Base-by-base conservation (phyloP, 2,888 invertebrate species). In the Chloromyia formosa region DNA sequence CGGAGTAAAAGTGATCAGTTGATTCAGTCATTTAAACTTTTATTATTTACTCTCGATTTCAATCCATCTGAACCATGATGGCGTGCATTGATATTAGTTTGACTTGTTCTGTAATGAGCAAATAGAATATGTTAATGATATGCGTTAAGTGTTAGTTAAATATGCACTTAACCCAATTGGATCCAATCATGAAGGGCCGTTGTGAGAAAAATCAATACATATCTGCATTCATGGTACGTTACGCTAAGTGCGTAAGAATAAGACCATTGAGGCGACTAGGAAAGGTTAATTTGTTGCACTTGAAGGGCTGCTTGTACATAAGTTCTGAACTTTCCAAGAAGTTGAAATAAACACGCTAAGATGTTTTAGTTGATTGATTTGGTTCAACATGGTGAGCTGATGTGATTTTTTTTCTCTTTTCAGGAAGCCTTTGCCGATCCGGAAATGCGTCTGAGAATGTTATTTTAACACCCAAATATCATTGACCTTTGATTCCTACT, bases 41-140 rank as follows among this genome's bases (percentile, higher is more conserved):
- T 20, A 66, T 66, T 66, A 66, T 66, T 66, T 66, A 66, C 66
- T 66, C 66, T 66, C 66, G 66, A 66, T 66, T 66, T 66, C 66
- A 66, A 66, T 66, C 66, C 49, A 66, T 49, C 45, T 12, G 27
- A 20, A 16, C 66, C 66, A 66, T 22, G 42, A 45, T 42, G 66
- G 49, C 42, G 22, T 66, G 49, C 66, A 66, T 66, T 22, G 14
- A 66, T 66, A 45, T 45, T 42, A 66, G 66, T 66, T 62, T 62
- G 62, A 42, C 62, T 62, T 66, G 66, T 66, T 49, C 66, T 35
- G n/a, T 35, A 66, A 66, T 66, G 66, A 66, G 22, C 66, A 45
- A 66, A 66, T 45, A 66, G 66, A 22, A 49, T 3, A 14, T 66
- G 66, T 66, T 49, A 66, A 66, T 66, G 66, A 66, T 66, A 66